Conservation (phyloP, 2,888 invertebrate genomes). For the Tortricodes alternella region DNA sequence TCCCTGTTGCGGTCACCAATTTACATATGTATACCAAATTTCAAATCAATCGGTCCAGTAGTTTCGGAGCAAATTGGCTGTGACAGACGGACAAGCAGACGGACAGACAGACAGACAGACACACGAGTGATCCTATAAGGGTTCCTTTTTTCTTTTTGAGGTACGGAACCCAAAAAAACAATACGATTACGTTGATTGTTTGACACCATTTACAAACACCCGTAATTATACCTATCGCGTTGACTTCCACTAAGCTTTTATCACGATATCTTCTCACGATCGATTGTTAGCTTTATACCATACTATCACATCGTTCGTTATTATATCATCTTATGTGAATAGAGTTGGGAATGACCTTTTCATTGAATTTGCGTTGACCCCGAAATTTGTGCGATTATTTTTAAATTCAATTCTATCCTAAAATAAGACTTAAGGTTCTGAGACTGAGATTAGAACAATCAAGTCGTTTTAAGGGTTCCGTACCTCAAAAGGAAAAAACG, state of each 20-base stretch:
- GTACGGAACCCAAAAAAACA: no score
- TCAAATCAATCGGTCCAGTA: no score
- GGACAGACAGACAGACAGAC: no score
- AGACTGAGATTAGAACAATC: no score
- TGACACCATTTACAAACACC: conserved; percentile 18
- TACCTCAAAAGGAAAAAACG: no score
- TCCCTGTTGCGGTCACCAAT: no score
- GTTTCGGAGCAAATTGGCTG: no score
- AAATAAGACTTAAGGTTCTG: not conserved
- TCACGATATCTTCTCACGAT: conserved; percentile 21
- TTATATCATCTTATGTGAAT: conserved; percentile 21
- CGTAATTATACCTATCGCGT: conserved; percentile 12
- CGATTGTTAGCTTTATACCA: conserved; percentile 1
- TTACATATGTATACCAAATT: no score
- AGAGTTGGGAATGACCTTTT: conserved; percentile 16
- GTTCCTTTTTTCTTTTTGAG: no score
- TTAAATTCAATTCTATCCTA: not conserved
- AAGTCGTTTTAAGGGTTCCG: no score
- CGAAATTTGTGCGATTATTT: not conserved
- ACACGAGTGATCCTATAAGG: no score
- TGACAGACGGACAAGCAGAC: no score
- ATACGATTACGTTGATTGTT: conserved; percentile 8
- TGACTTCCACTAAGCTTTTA: conserved; percentile 4
- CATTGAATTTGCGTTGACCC: conserved; percentile 1
- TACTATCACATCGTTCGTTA: not conserved